Evolutionary conservation across 2,888 invertebrate species (phyloP).

Genomic region (Drosophila helvetica): DNA sequence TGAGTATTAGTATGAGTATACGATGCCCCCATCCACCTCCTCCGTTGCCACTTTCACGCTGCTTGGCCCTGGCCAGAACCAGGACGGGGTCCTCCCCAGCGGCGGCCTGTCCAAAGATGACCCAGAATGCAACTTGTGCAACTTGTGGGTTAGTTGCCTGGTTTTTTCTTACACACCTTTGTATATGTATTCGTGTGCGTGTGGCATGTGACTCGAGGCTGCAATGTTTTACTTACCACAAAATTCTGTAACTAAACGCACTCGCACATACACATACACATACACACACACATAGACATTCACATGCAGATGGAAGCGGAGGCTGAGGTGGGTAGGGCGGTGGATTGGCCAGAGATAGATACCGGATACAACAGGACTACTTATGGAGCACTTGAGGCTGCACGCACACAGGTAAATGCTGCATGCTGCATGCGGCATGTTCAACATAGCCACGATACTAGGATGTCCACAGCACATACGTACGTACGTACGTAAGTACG

Average conservation of each 20-base stretch:
- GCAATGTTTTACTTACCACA: constrained; percentile 77
- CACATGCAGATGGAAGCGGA: constrained; percentile 4
- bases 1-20: neutral
- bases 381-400: constrained; percentile 69
- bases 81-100: constrained; percentile 39
- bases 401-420: constrained; percentile 56
- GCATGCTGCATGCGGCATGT: constrained; percentile 34
- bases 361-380: constrained; percentile 61
- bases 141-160: constrained; percentile 57
- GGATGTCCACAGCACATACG: constrained; percentile 13
- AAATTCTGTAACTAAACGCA: constrained; percentile 79
- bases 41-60: constrained; percentile 60
- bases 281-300: constrained; percentile 52
- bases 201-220: constrained; percentile 37
- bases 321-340: constrained; percentile 7
- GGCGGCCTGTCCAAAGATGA: constrained; percentile 60
- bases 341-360: constrained; percentile 48
- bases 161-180: constrained; percentile 15
- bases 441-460: constrained; percentile 19
- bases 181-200: constrained; percentile 4
- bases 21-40: constrained; percentile 20
- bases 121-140: constrained; percentile 77
- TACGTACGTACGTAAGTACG: no score
- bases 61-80: constrained; percentile 15
- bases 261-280: constrained; percentile 42